Evolutionary conservation across 2,888 invertebrate genomes (phyloP).

Genomic region (Drosophila lacicola): DNA sequence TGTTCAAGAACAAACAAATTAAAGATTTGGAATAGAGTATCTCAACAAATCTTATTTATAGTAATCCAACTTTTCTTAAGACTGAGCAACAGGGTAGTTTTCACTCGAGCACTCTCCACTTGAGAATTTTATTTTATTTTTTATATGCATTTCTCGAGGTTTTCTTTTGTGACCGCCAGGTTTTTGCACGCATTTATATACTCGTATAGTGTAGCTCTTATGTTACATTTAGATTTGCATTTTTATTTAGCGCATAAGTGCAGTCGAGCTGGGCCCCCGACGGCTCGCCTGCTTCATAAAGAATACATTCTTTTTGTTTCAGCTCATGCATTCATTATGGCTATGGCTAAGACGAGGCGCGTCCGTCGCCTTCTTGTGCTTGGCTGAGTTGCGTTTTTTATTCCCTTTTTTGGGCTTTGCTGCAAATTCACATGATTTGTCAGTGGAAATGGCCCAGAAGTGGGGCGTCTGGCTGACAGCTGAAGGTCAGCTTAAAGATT

Average conservation of each 20-base stretch:
- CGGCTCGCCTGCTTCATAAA: constrained; percentile 18
- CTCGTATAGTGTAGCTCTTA: constrained; percentile 40
- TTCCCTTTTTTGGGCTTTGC: constrained; percentile 39
- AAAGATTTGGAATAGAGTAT: not conserved
- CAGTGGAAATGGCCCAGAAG: constrained; percentile 5
- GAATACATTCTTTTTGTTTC: constrained; percentile 50
- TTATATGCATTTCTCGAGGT: constrained; percentile 18
- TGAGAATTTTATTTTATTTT: not conserved
- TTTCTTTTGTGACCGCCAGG: constrained; percentile 33
- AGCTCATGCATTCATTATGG: constrained; percentile 55
- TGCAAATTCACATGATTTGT: constrained; percentile 38
- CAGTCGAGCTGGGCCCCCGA: constrained; percentile 23
- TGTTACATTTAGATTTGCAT: constrained; percentile 79
- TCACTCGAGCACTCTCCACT: not conserved
- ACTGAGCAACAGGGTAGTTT: not conserved
- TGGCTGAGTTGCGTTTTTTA: constrained; percentile 27
- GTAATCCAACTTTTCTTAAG: not conserved
- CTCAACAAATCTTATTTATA: not conserved
- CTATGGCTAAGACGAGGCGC: constrained; percentile 27
- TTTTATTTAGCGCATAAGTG: constrained; percentile 80
- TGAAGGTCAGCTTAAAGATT: constrained; percentile 52
- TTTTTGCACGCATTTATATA: constrained; percentile 29
- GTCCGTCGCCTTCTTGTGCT: constrained; percentile 36
- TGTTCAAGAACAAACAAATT: too few relatives aligned
- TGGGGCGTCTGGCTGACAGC: constrained; percentile 35